phyloP scores from a whole-genome alignment of 2,888 invertebrate species.

The Lasioglossum pauxillum region DNA sequence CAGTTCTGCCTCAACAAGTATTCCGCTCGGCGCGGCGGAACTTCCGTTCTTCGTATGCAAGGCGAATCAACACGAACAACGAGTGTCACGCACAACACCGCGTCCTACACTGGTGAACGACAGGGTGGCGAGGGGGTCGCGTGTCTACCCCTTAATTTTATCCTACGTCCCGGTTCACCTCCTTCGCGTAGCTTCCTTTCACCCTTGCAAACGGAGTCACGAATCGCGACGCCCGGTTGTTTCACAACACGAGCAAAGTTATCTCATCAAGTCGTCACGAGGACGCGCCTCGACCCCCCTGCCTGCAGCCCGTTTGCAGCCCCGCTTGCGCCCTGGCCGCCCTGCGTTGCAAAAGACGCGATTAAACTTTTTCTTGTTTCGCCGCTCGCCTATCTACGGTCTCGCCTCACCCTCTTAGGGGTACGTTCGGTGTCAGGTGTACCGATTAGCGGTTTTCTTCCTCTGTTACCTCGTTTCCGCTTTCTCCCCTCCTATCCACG shows the following conservation, averaged over 20 bases:
- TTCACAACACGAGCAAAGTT: constrained; percentile 75
- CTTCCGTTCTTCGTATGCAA: constrained; percentile 20
- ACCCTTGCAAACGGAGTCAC: constrained; percentile 67
- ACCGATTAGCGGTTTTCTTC: constrained; percentile 50
- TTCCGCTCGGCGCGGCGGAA: constrained; percentile 16
- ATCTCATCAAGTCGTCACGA: constrained; percentile 79
- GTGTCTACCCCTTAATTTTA: constrained; percentile 64
- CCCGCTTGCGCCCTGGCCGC: not conserved
- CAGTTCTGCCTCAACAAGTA: constrained; percentile 43
- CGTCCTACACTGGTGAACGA: constrained; percentile 60
- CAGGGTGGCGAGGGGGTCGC: constrained; percentile 65
- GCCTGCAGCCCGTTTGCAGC: not conserved
- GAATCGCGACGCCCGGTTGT: constrained; percentile 73
- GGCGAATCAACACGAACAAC: constrained; percentile 31
- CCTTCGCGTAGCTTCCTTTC: constrained; percentile 63
- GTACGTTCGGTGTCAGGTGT: constrained; percentile 51
- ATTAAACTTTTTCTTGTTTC: constrained; percentile 71
- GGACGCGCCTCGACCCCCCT: constrained; percentile 50
- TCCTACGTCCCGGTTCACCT: constrained; percentile 38
- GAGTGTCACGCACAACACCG: constrained; percentile 52
- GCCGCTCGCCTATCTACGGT: constrained; percentile 42
- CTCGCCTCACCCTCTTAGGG: constrained; percentile 24
- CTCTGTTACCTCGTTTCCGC: not conserved
- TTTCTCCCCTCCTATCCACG: not conserved
- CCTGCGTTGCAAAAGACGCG: constrained; percentile 55